Conservation (phyloP, 2,797 vertebrate genomes). For the Thamnophis elegans region DNA sequence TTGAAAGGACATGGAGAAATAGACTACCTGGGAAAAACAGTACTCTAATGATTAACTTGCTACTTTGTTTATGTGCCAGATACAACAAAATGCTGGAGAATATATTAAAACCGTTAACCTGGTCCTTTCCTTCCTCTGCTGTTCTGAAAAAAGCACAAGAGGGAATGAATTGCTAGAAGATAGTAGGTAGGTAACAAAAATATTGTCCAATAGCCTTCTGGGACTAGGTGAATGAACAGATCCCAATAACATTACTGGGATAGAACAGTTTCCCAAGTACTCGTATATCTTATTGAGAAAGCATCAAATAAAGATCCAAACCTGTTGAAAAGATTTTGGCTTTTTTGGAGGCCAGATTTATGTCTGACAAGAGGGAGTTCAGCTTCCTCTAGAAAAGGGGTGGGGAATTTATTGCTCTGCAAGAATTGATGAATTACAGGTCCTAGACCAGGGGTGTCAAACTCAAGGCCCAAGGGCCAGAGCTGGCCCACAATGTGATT, state of each 20-base stretch:
- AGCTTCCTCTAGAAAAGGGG: neutral
- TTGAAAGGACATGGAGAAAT: neutral
- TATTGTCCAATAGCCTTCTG: neutral
- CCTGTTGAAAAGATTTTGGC: neutral
- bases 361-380: neutral
- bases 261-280: neutral
- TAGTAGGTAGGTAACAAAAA: neutral
- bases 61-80: neutral
- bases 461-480: too few relatives aligned
- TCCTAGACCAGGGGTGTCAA: neutral
- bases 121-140: neutral
- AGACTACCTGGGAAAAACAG: neutral
- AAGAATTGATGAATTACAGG: neutral
- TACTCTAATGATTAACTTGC: neutral
- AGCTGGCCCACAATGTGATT: fast-evolving
- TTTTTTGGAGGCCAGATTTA: neutral
- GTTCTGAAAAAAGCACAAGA: neutral
- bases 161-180: neutral
- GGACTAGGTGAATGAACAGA: neutral
- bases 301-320: neutral
- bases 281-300: neutral
- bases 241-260: neutral
- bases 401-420: neutral
- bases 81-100: neutral
- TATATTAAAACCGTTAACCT: neutral